Base-by-base conservation (phyloP, 2,797 vertebrate species). In the Crypturellus tataupa region DNA sequence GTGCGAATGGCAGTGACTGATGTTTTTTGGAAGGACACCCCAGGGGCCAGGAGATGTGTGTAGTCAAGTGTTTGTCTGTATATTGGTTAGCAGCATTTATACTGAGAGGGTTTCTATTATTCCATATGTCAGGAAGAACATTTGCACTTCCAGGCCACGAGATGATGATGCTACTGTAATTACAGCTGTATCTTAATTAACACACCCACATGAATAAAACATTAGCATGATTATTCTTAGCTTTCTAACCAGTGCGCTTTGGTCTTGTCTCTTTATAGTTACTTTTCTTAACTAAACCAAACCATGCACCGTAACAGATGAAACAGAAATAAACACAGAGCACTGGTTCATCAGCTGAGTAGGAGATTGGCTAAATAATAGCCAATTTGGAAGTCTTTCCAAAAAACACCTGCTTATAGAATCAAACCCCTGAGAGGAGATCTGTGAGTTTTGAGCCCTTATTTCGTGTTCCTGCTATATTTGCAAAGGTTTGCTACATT, bases 131-230 rank as follows among this genome's bases (percentile, higher is more conserved):
- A 78, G 83, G 91, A 94, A 80, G 87, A 91, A 90, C 93, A 78
- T 94, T 93, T 96, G 87, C 65, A 12, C 87, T 93, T 93, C 73
- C 89, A 96, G 94, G 87, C 91, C 95, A 33, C 91, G 90, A 91
- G 87, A 95, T 96, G 95, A 93, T 96, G 94, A 82, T 87, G 91
- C 87, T 81, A 94, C 89, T 93, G 79, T 95, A 95, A 97, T 95
- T 96, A 93, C 87, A 96, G 87, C 87, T 88, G 75, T 75, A 90
- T 93, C 89, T 94, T 93, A 94, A 96, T 96, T 93, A 95, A 84
- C 92, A 90, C 88, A 91, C 89, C 94, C 93, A 88, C 71, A 90
- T 94, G 89, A 93, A 95, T 95, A 96, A 95, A 96, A 91, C 87
- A 94, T 96, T 84, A 93, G 9, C 49, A 49, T 58, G 73, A 86